These are phyloP conservation scores for Myxocyprinus asiaticus DNA, from an alignment of 2,113 vertebrate genomes.

Conservation along the genomic window DNA sequence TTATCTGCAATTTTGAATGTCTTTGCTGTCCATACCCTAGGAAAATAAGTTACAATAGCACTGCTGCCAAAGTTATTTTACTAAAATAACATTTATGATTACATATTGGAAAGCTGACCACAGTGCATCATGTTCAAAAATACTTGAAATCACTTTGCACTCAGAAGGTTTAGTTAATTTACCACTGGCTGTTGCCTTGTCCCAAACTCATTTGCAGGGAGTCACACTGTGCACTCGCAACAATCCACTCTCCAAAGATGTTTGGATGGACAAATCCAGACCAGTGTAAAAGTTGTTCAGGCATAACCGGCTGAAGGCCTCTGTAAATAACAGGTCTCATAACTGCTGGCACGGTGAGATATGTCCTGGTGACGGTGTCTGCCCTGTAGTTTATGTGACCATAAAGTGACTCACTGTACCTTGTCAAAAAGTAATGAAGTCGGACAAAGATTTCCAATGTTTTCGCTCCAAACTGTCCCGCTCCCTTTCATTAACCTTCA, in stretches of 20 bases:
- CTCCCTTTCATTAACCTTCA: conserved; percentile 49
- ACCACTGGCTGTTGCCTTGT: not conserved
- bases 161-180: conserved; percentile 5
- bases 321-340: conserved; percentile 42
- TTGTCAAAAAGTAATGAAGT: conserved; percentile 52
- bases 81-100: not conserved
- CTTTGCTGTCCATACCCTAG: not conserved
- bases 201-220: conserved; percentile 23
- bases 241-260: conserved; percentile 15
- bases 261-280: conserved; percentile 37
- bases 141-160: conserved; percentile 3
- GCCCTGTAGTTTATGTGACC: conserved; percentile 34
- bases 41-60: not conserved
- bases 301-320: conserved; percentile 19
- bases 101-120: not conserved
- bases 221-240: conserved; percentile 16
- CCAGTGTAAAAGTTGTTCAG: conserved; percentile 36
- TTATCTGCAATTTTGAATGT: not conserved
- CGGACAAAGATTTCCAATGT: conserved; percentile 50
- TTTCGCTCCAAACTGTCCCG: conserved; percentile 38
- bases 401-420: conserved; percentile 50
- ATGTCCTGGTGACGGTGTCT: conserved; percentile 34
- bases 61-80: not conserved
- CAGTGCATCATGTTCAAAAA: not conserved
- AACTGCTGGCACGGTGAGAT: conserved; percentile 9